phyloP scores from a whole-genome alignment of 2,888 invertebrate genomes.

The Tenthredo distinguenda region DNA sequence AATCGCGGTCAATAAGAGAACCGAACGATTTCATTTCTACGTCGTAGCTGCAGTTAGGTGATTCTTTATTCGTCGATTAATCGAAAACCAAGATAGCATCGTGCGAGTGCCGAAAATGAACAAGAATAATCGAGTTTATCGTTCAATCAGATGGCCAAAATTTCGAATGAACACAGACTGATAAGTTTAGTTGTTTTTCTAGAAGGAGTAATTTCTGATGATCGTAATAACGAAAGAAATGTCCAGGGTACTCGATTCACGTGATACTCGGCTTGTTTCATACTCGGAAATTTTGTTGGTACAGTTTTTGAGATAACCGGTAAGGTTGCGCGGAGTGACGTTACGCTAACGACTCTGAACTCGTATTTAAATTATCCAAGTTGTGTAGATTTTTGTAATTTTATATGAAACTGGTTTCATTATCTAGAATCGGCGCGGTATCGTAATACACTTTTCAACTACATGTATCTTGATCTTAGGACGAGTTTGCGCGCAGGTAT shows the following conservation, averaged over 20 bases:
- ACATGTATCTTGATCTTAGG: neutral
- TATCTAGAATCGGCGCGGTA: constrained; percentile 23
- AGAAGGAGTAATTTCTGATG: neutral
- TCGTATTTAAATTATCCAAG: constrained; percentile 31
- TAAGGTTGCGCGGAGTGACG: neutral
- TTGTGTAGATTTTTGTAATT: neutral
- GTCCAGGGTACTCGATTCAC: neutral
- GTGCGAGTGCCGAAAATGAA: neutral
- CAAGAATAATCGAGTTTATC: neutral
- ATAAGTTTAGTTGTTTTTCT: neutral
- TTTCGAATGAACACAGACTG: neutral
- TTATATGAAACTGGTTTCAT: constrained; percentile 18
- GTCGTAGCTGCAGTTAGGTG: neutral
- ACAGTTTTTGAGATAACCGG: neutral
- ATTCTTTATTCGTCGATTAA: neutral
- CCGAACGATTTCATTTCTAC: neutral
- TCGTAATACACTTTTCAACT: neutral
- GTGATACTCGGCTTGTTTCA: neutral
- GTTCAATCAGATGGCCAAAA: neutral
- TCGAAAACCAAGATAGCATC: neutral
- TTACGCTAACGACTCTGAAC: neutral
- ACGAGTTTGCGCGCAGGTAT: neutral
- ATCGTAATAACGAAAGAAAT: neutral
- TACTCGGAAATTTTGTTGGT: neutral
- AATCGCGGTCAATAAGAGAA: neutral